phyloP scores from a whole-genome alignment of 2,888 invertebrate species.

The Perdita meconis region DNA sequence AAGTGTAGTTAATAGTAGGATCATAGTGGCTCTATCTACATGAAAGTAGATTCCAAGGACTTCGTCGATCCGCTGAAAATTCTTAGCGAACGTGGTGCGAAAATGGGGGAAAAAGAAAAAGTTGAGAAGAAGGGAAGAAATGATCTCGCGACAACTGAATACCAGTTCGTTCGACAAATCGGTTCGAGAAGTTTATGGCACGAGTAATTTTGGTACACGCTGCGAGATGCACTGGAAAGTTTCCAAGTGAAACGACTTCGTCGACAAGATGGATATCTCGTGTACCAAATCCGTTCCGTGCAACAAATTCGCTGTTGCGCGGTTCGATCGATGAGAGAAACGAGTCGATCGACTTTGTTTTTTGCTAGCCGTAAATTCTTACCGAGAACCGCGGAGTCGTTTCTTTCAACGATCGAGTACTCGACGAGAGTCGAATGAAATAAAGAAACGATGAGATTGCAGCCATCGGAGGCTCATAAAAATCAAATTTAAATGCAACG shows the following conservation, averaged over 20 bases:
- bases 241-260: constrained; percentile 15
- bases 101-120: constrained; percentile 8
- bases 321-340: constrained; percentile 36
- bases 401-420: constrained; percentile 31
- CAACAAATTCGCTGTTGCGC: constrained; percentile 11
- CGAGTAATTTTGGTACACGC: constrained; percentile 7
- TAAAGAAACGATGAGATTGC: not conserved
- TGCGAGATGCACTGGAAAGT: constrained; percentile 11
- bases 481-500: constrained; percentile 66
- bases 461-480: constrained; percentile 37
- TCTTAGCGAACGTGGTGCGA: constrained; percentile 8
- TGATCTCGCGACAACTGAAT: no score
- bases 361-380: no score
- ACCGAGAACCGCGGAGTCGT: constrained; percentile 10
- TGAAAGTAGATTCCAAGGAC: constrained; percentile 44
- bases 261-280: constrained; percentile 16
- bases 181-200: not conserved
- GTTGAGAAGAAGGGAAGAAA: not conserved
- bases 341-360: no score
- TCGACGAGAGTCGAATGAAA: not conserved
- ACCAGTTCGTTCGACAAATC: constrained; percentile 9
- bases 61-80: constrained; percentile 35
- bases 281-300: constrained; percentile 18
- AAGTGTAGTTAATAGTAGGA: constrained; percentile 63
- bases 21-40: constrained; percentile 75